These are phyloP conservation scores for Pteronura brasiliensis DNA, from an alignment of 2,113 vertebrate genomes.

Conservation along the genomic window DNA sequence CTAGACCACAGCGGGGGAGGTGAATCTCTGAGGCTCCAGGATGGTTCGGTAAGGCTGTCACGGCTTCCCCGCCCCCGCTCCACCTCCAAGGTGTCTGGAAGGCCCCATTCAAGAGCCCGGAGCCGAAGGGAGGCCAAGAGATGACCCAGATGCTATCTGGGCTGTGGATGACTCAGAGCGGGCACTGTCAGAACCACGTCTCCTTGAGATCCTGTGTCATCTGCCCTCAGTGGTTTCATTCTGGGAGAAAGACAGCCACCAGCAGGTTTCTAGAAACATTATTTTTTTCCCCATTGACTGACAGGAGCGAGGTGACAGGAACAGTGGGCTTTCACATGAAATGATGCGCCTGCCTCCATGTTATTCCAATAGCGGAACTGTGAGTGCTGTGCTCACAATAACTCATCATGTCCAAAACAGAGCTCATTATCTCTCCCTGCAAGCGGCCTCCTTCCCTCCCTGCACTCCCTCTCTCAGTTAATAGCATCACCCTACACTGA, in stretches of 20 bases:
- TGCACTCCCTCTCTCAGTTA: not conserved
- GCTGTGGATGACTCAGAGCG: conserved; percentile 10
- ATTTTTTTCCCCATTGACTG: conserved; percentile 58
- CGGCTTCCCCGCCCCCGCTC: fast-evolving
- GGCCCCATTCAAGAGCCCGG: not conserved
- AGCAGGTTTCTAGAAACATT: conserved; percentile 57
- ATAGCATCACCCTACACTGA: not conserved
- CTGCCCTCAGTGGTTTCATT: conserved; percentile 3
- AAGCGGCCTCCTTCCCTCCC: not conserved
- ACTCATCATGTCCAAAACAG: conserved; percentile 34
- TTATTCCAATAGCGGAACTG: not conserved
- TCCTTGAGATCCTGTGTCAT: conserved; percentile 12
- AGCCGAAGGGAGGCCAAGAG: not conserved
- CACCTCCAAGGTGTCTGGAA: not conserved
- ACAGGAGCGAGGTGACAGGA: conserved; percentile 67
- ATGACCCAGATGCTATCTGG: not conserved
- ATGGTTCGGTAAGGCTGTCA: not conserved
- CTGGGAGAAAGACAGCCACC: conserved; percentile 60
- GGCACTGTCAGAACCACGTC: not conserved
- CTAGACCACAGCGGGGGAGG: not conserved
- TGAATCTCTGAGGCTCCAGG: not conserved
- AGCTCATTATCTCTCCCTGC: conserved; percentile 52
- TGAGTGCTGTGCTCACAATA: not conserved
- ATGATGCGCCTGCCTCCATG: conserved; percentile 51
- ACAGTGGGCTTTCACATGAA: conserved; percentile 42